Evolutionary conservation across 2,113 vertebrate species (phyloP), one percentile per base, ranked within the genome.

Genomic region (Apaloderma vittatum): DNA sequence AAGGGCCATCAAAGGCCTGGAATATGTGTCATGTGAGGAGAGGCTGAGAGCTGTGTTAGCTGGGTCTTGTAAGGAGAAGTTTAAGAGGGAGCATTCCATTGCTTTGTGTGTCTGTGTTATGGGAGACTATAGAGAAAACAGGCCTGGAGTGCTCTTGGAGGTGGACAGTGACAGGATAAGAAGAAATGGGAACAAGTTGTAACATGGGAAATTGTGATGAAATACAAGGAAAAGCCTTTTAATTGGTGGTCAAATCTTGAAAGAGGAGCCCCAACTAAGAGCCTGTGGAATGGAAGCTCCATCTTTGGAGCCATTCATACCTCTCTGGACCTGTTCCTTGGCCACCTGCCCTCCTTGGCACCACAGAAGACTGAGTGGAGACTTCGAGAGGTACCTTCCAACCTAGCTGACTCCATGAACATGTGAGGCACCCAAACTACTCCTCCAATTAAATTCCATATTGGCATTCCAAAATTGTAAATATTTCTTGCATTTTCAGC

Each of bases 261-360:
- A 58, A 58, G 16, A 61, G n/a, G 12, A 7, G 5, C 3, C 12
- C 12, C 23, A 46, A 0, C 7, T 0, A 2, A 48, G 6, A 61
- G 3, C 3, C 4, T 75, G 18, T 55, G 61, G 11, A 37, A 68
- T 45, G 61, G 11, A 37, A 68, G 37, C 24, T 30, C 22, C 45
- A 46, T 49, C 45, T 43, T 67, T 81, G 77, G 29, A 93, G 9
- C 17, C 43, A 37, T 43, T 71, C 68, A 43, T 19, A 36, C 6
- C 4, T 67, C 19, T 84, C 32, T 68, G 90, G 30, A 20, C 3
- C 4, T 15, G 11, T 30, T 74, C 37, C 45, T 65, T n/a, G 75
- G 30, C 52, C 81, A 32, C 20, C 23, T 59, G 45, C 15, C 4
- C 17, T 93, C 40, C 34, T 55, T 68, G 52, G 81, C 55, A 29